Percentiles rank a stretch among this genome's conserved stretches.
Evolutionary conservation across 2,113 vertebrate species (phyloP).

Genomic region (Brachypteracias leptosomus): DNA sequence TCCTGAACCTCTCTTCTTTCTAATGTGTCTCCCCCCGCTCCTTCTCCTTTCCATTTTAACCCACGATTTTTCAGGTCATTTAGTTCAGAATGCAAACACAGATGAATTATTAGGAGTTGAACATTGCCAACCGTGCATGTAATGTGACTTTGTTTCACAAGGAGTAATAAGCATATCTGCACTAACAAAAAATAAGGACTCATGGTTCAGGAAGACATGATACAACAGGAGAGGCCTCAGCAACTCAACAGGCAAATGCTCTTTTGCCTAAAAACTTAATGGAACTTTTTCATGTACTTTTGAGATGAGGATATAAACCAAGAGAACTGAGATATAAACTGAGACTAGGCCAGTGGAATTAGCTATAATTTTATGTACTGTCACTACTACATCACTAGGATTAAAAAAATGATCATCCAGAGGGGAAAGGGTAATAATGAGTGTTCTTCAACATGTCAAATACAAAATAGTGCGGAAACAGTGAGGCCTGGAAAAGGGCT

Average conservation of each 20-base stretch:
- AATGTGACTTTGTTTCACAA: conserved; percentile 13
- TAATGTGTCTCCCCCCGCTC: neutral
- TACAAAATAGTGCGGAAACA: neutral
- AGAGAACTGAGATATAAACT: too few relatives aligned
- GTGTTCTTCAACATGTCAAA: conserved; percentile 8
- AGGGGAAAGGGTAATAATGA: conserved; percentile 28
- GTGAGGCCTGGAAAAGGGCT: conserved; percentile 1
- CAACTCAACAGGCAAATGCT: neutral
- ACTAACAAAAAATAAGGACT: neutral
- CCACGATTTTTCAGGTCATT: conserved; percentile 52
- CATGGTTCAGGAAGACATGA: neutral
- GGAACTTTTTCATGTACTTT: neutral
- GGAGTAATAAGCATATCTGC: neutral
- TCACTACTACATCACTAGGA: neutral
- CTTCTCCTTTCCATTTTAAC: conserved; percentile 27
- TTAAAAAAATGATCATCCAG: neutral
- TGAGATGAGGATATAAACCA: neutral
- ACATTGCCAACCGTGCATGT: neutral
- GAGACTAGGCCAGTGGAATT: neutral
- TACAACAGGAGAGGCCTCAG: neutral
- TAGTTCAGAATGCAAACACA: conserved; percentile 31
- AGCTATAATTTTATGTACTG: conserved; percentile 10
- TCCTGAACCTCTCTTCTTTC: neutral
- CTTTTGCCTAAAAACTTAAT: neutral
- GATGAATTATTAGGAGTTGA: conserved; percentile 33